Evolutionary conservation across 2,113 vertebrate species (phyloP), one percentile per base, ranked within the genome.

Genomic region (Mystacornis crossleyi): DNA sequence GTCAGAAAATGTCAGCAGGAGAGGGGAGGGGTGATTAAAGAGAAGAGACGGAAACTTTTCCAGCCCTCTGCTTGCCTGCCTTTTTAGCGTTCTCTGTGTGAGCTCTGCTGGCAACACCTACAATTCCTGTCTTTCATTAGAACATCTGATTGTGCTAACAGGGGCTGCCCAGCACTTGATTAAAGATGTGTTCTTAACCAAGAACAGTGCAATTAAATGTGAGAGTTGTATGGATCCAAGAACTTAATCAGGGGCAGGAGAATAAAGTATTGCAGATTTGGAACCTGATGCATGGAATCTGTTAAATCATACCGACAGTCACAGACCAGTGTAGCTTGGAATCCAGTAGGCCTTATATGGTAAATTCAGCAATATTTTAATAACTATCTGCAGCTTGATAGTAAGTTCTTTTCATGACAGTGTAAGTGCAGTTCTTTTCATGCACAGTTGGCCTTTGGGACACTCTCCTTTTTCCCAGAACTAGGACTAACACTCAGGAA

Each of bases 11-110:
- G 90, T 92, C 95, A 91, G 64, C 67, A 66, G 74, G 81, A 87
- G 57, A 83, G 38, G 53, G 81, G 81, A 95, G 86, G 60, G 64
- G 65, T 86, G 93, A 61, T 73, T 87, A 78, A 70, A 77, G 92
- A 91, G 55, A 83, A 93, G 82, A 97, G 84, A 65, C 65, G 89
- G 61, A 88, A 96, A 94, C 62, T 91, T 91, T 95, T 91, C 78
- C 74, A 96, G 87, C 42, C 54, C 18, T 79, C 24, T 58, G 66
- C 62, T 79, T 82, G 73, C 60, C 66, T 82, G 64, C 42, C 45
- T 95, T 90, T 91, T 61, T n/a, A 61, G 45, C 0, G 0, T 61
- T 77, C 62, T 91, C 81, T 72, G 36, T 72, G 48, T 91, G 81
- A 95, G 73, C 84, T 94, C 84, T 85, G 70, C 64, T 96, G 95